phyloP scores from a whole-genome alignment of 2,888 invertebrate genomes.

The Leptinotarsa tumamoca region DNA sequence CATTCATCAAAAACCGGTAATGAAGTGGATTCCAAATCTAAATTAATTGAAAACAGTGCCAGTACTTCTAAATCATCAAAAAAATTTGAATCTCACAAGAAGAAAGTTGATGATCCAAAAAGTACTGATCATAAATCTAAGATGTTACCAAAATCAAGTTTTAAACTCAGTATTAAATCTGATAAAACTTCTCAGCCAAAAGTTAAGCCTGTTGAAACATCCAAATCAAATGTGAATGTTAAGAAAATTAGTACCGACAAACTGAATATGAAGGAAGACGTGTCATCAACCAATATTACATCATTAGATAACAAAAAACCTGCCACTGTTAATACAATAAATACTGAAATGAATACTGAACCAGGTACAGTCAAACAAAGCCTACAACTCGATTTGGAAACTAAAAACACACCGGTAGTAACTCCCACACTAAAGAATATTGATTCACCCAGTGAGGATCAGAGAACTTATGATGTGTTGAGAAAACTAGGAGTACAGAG shows the following conservation, averaged over 20 bases:
- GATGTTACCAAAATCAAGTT: slow-evolving; percentile 24
- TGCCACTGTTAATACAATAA: neutral
- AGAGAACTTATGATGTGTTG: slow-evolving; percentile 64
- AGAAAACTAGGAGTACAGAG: slow-evolving; percentile 63
- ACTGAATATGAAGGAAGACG: slow-evolving; percentile 28
- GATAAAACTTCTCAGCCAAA: slow-evolving; percentile 30
- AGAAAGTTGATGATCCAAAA: slow-evolving; percentile 29
- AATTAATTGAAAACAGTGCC: neutral
- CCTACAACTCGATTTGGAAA: slow-evolving; percentile 45
- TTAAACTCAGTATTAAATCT: slow-evolving; percentile 26
- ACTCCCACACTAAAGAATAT: slow-evolving; percentile 47
- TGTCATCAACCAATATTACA: neutral
- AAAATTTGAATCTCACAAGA: slow-evolving; percentile 28
- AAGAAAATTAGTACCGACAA: slow-evolving; percentile 29
- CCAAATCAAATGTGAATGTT: slow-evolving; percentile 16
- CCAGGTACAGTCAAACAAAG: slow-evolving; percentile 15
- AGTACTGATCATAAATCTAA: slow-evolving; percentile 25
- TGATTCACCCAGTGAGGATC: slow-evolving; percentile 66
- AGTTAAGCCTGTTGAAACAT: slow-evolving; percentile 20
- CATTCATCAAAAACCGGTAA: neutral
- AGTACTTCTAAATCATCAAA: slow-evolving; percentile 19
- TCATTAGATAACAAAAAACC: slow-evolving; percentile 14
- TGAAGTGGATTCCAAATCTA: neutral
- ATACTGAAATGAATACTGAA: slow-evolving; percentile 33
- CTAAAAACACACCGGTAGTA: slow-evolving; percentile 27